Evolutionary conservation across 53 echinoderm and acorn worm genomes (phyloP).

Genomic region (Astropecten irregularis): DNA sequence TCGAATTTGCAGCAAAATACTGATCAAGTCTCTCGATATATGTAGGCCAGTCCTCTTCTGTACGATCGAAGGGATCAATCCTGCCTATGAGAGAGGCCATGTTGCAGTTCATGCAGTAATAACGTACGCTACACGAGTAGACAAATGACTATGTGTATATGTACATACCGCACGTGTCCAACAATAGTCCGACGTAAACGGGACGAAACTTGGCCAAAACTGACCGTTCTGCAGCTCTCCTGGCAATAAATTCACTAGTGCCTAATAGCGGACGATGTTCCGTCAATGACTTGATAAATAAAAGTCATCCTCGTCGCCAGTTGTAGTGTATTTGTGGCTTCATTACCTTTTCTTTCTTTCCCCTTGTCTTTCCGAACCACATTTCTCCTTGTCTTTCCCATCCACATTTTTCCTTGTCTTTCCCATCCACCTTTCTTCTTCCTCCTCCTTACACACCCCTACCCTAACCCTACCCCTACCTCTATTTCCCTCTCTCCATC

Average conservation of each 20-base stretch:
- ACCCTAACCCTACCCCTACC: no score
- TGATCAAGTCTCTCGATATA: slow-evolving; percentile 63
- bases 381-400: no score
- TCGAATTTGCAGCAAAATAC: slow-evolving; percentile 58
- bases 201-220: background rate
- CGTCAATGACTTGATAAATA: background rate
- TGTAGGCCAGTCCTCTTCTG: slow-evolving; percentile 60
- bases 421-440: no score
- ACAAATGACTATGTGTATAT: slow-evolving; percentile 26
- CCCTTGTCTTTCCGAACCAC: no score
- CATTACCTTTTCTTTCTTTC: no score
- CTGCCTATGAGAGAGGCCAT: slow-evolving; percentile 53
- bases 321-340: no score
- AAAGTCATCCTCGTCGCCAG: slow-evolving; percentile 32
- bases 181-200: background rate
- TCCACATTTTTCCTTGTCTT: no score
- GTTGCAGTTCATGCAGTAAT: background rate
- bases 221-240: slow-evolving; percentile 8
- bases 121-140: slow-evolving; percentile 24
- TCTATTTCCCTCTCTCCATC: no score
- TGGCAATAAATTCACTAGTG: background rate
- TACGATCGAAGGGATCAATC: slow-evolving; percentile 54
- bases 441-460: no score
- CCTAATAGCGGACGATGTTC: background rate
- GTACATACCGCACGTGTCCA: background rate